Evolutionary conservation across 2,797 vertebrate genomes (phyloP).

Genomic region (Brachyrhaphis roseni): DNA sequence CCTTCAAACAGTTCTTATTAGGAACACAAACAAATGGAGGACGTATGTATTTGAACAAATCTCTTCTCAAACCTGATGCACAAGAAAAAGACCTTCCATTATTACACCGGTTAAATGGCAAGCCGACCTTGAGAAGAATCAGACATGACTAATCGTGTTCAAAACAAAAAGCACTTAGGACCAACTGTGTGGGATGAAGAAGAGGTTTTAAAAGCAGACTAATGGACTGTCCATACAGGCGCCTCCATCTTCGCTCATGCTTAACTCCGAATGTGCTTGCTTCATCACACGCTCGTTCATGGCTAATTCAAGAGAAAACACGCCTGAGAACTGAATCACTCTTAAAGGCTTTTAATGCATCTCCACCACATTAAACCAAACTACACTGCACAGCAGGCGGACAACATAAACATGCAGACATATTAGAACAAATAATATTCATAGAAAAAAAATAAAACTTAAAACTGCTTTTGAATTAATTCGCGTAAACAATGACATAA

Average conservation of each 20-base stretch:
- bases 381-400: neutral
- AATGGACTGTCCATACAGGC: slow-evolving; percentile 22
- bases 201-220: slow-evolving; percentile 1
- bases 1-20: neutral
- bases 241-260: slow-evolving; percentile 5
- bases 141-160: slow-evolving; percentile 3
- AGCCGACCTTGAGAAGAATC: neutral
- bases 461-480: slow-evolving; percentile 22
- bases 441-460: slow-evolving; percentile 17
- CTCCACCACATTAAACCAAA: slow-evolving; percentile 24
- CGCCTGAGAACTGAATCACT: neutral
- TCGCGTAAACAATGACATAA: slow-evolving; percentile 9
- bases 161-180: slow-evolving; percentile 47
- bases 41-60: neutral
- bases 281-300: neutral
- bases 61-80: neutral
- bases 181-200: slow-evolving; percentile 9
- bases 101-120: neutral
- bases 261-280: neutral
- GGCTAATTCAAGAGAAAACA: slow-evolving; percentile 6
- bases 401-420: slow-evolving; percentile 27
- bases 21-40: neutral
- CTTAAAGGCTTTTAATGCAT: slow-evolving; percentile 31
- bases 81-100: neutral
- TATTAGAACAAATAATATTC: slow-evolving; percentile 30